phyloP scores from a whole-genome alignment of 2,113 vertebrate species.

The Pseudois nayaur region DNA sequence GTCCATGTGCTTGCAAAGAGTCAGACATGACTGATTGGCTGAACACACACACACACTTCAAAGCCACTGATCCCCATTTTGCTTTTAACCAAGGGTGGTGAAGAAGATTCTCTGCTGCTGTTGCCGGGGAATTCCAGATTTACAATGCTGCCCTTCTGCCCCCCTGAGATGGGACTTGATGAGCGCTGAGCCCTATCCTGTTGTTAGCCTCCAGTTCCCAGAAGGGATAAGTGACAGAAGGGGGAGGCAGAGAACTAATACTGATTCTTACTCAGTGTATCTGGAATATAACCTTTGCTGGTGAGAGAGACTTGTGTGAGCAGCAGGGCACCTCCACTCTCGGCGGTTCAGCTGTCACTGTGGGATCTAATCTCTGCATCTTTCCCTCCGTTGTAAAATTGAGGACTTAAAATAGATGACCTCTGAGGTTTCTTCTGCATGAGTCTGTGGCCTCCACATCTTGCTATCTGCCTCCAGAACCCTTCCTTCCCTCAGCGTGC shows the following conservation, averaged over 20 bases:
- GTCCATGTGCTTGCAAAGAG: neutral
- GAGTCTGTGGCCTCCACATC: neutral
- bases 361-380: neutral
- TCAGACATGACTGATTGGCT: neutral
- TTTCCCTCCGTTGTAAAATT: neutral
- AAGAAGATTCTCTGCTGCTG: neutral
- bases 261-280: neutral
- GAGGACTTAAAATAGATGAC: neutral
- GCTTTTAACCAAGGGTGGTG: neutral
- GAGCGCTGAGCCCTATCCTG: no score
- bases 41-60: neutral
- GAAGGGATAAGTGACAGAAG: neutral
- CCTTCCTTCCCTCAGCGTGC: neutral
- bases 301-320: neutral
- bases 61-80: neutral
- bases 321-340: neutral
- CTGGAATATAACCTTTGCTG: neutral
- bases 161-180: neutral
- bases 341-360: neutral
- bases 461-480: neutral
- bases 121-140: neutral
- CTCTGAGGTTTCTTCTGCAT: neutral
- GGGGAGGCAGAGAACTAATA: neutral
- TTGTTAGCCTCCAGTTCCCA: no score
- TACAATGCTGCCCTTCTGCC: neutral